phyloP scores from a whole-genome alignment of 2,113 vertebrate species.

The Oreotrochilus melanogaster region DNA sequence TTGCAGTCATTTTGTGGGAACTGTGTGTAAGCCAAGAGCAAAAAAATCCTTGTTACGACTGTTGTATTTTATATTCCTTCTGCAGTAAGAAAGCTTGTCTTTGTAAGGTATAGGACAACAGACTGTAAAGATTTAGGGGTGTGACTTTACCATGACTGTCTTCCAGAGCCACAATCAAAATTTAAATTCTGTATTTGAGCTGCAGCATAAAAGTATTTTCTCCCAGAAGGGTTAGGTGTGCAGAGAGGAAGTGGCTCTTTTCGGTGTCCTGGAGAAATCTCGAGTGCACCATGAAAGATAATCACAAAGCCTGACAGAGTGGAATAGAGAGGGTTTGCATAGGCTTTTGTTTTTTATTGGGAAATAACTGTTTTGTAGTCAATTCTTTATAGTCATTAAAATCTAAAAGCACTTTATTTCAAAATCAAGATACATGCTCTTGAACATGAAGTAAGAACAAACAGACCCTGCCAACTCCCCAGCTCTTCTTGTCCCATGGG shows the following conservation, averaged over 20 bases:
- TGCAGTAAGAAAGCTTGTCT: background rate
- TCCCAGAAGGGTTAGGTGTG: background rate
- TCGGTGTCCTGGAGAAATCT: background rate
- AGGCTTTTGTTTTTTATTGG: background rate
- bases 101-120: background rate
- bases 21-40: background rate
- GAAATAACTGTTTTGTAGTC: background rate
- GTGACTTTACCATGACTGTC: background rate
- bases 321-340: background rate
- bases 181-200: background rate
- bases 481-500: background rate
- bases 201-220: background rate
- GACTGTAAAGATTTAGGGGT: background rate
- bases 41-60: background rate
- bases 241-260: background rate
- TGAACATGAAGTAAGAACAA: background rate
- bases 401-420: background rate
- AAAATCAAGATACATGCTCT: background rate
- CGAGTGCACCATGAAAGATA: background rate
- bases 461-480: background rate
- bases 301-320: background rate
- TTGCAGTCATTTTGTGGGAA: background rate
- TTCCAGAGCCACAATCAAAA: background rate
- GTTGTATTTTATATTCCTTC: background rate
- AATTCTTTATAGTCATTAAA: background rate